Evolutionary conservation across 2,888 invertebrate genomes (phyloP).

Genomic region (Platycheirus rosarum): DNA sequence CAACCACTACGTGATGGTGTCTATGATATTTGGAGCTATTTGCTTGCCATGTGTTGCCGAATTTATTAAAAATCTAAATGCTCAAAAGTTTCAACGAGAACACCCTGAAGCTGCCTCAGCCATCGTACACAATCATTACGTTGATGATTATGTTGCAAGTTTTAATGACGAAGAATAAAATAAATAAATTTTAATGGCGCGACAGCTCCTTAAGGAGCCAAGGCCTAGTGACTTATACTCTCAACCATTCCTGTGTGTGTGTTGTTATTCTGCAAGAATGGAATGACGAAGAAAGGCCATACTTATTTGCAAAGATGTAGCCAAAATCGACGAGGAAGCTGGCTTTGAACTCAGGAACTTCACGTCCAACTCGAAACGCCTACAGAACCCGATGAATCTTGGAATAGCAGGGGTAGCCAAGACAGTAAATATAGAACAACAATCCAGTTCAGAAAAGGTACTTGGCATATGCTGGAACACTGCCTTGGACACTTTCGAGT

Average conservation of each 20-base stretch:
- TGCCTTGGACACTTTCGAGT: slow-evolving; percentile 62
- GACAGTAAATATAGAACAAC: slow-evolving; percentile 23
- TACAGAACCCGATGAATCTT: neutral
- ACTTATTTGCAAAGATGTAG: slow-evolving; percentile 37
- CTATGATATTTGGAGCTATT: slow-evolving; percentile 72
- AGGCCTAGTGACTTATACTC: too few relatives aligned
- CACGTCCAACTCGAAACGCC: neutral
- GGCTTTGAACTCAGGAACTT: neutral
- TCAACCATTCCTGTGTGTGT: too few relatives aligned
- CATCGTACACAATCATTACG: too few relatives aligned
- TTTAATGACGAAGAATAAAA: too few relatives aligned
- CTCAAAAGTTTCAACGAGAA: neutral
- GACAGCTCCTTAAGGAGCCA: too few relatives aligned
- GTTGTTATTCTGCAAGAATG: too few relatives aligned
- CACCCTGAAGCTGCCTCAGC: neutral
- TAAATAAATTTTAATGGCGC: too few relatives aligned
- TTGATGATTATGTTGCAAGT: too few relatives aligned
- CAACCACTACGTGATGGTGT: slow-evolving; percentile 53
- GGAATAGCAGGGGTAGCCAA: neutral
- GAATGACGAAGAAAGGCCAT: slow-evolving; percentile 29
- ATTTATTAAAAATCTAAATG: slow-evolving; percentile 51
- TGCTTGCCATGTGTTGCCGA: slow-evolving; percentile 66
- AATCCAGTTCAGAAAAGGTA: slow-evolving; percentile 52
- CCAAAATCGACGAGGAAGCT: slow-evolving; percentile 10
- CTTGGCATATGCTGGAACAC: slow-evolving; percentile 75